Percentiles rank a stretch among this genome's conserved stretches.
These are phyloP conservation scores for Odontamblyopus lacepedii DNA, from an alignment of 2,797 vertebrate genomes.

Conservation along the genomic window DNA sequence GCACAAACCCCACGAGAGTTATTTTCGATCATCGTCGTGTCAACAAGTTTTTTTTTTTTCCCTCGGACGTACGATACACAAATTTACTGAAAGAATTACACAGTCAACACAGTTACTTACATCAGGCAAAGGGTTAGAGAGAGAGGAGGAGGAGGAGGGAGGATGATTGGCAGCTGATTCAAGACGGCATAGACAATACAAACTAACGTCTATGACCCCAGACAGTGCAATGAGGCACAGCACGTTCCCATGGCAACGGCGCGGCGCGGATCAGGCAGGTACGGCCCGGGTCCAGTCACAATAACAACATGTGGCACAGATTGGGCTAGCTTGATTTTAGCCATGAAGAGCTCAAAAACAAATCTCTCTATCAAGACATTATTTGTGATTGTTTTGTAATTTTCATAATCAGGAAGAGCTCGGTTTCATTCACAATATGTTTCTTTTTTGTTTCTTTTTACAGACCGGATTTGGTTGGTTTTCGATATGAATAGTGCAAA, in stretches of 20 bases:
- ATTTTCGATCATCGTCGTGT: conserved; percentile 48
- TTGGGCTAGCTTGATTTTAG: no score
- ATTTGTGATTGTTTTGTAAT: no score
- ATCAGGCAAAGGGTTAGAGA: conserved; percentile 65
- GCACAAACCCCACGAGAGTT: conserved; percentile 52
- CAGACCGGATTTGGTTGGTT: no score
- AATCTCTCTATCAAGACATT: no score
- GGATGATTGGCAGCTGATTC: conserved; percentile 67
- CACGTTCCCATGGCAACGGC: neutral
- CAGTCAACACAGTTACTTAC: conserved; percentile 75
- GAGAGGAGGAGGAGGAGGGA: conserved; percentile 25
- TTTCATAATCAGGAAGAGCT: no score
- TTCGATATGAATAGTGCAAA: no score
- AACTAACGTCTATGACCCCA: conserved; percentile 72
- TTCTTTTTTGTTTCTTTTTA: no score
- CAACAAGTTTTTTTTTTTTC: conserved; percentile 41
- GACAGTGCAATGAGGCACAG: conserved; percentile 66
- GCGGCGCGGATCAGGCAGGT: neutral
- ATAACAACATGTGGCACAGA: no score
- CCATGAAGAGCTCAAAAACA: no score
- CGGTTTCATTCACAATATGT: no score
- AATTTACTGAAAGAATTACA: conserved; percentile 75
- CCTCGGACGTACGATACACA: conserved; percentile 72
- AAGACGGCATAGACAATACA: conserved; percentile 72
- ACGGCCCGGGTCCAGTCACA: no score